Evolutionary conservation across 2,888 invertebrate species (phyloP).

Genomic region (Opisthograptis luteolata): DNA sequence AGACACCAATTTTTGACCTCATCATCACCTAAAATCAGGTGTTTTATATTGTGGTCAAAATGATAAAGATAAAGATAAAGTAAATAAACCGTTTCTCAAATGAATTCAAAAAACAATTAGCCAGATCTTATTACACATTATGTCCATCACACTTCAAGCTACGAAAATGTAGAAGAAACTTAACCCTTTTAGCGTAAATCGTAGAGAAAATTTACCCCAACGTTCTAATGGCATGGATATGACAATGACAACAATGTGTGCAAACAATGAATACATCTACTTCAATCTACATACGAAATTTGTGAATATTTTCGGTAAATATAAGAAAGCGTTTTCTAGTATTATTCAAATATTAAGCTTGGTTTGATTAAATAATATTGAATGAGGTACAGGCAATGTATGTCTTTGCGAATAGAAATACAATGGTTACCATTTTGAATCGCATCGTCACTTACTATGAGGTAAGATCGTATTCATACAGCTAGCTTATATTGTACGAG

Average conservation of each 20-base stretch:
- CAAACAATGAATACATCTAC: constrained; percentile 58
- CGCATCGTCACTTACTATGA: too few species aligned
- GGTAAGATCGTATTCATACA: too few species aligned
- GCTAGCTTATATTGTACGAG: too few species aligned
- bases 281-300: constrained; percentile 44
- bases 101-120: too few species aligned
- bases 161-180: constrained; percentile 17
- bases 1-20: too few species aligned
- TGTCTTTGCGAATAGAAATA: too few species aligned
- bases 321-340: constrained; percentile 19
- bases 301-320: constrained; percentile 35
- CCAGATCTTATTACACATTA: constrained; percentile 3
- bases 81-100: too few species aligned
- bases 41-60: too few species aligned
- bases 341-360: constrained; percentile 12
- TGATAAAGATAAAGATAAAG: too few species aligned
- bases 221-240: constrained; percentile 60
- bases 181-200: constrained; percentile 48
- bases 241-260: constrained; percentile 51
- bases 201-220: constrained; percentile 52
- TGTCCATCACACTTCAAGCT: constrained; percentile 2
- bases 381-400: too few species aligned
- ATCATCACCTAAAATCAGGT: too few species aligned
- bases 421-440: too few species aligned
- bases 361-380: background rate